Conservation (phyloP, 2,888 invertebrate species). For the Parnassius smintheus region DNA sequence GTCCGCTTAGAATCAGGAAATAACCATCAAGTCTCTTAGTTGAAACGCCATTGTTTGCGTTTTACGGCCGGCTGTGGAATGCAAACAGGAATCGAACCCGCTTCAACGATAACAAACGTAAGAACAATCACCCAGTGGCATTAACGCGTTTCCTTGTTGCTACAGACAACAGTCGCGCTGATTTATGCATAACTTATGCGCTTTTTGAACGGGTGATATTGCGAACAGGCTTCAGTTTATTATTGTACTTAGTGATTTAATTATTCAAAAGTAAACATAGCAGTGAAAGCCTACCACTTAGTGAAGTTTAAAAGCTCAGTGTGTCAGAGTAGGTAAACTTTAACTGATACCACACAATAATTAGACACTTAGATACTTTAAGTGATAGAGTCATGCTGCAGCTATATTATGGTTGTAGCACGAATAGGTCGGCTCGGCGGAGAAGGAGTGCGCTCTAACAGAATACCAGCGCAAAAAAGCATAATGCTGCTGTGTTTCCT, state of each 20-base stretch:
- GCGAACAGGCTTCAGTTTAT: not conserved
- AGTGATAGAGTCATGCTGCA: too few species aligned
- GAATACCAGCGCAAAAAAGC: too few species aligned
- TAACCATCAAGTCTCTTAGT: constrained; percentile 16
- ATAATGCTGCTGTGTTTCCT: too few species aligned
- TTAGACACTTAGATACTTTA: too few species aligned
- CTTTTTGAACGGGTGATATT: not conserved
- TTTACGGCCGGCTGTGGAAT: constrained; percentile 59
- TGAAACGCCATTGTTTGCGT: constrained; percentile 50
- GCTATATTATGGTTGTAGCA: too few species aligned
- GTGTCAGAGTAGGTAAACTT: too few species aligned
- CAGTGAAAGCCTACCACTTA: too few species aligned
- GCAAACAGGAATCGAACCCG: constrained; percentile 66
- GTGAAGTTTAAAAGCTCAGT: too few species aligned
- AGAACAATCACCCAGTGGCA: constrained; percentile 37
- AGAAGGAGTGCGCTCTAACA: too few species aligned
- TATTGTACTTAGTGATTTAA: not conserved
- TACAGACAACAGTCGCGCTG: constrained; percentile 13
- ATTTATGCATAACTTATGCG: not conserved
- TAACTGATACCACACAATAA: too few species aligned
- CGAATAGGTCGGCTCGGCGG: too few species aligned
- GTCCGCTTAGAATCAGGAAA: constrained; percentile 17
- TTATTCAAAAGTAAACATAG: too few species aligned
- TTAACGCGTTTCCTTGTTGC: constrained; percentile 39
- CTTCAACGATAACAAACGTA: constrained; percentile 47